Base-by-base conservation (phyloP, 2,888 invertebrate species). In the Syrista parreyssii region DNA sequence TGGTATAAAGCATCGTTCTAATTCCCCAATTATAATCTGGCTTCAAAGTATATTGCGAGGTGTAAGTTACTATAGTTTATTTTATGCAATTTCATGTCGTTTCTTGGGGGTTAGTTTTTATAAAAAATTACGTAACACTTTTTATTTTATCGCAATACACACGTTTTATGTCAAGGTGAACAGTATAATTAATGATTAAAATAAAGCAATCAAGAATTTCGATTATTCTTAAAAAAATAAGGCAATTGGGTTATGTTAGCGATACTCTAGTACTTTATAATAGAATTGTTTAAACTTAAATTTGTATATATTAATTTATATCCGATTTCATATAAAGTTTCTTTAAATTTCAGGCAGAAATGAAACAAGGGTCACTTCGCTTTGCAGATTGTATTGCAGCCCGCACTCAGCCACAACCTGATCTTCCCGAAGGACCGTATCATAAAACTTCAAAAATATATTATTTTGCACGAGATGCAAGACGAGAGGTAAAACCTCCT, bases 371-470 rank as follows among this genome's bases (percentile, higher is more conserved):
- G n/a, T n/a, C n/a, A n/a, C 88, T 96, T 73, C 93, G 97, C 84
- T 97, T 95, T 87, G 94, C 94, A 82, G 94, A 95, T 68, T 90
- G 92, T 4, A 12, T 96, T 68, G 92, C 96, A 3, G 92, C 94
- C 12, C 95, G 98, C 86, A 96, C 96, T 76, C 97, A 97, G 89
- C 97, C 97, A 34, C 95, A 93, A 30, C 98, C 98, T 73, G 91
- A 93, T 77, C 90, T 98, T 75, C 98, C 97, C 32, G 96, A 95
- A 81, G 98, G 98, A 12, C 95, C 96, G 2, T 93, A 95, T 40
- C 96, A 97, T 91, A 94, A 95, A 87, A 93, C 97, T 80, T 94
- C 95, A 23, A 94, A 94, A 74, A 98, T 98, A 91, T 97, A 98
- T 90, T 98, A 99, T 88, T 96, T 93, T 88, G 91, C 93, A 0